phyloP scores from a whole-genome alignment of 2,797 vertebrate species.

The Falco naumanni region DNA sequence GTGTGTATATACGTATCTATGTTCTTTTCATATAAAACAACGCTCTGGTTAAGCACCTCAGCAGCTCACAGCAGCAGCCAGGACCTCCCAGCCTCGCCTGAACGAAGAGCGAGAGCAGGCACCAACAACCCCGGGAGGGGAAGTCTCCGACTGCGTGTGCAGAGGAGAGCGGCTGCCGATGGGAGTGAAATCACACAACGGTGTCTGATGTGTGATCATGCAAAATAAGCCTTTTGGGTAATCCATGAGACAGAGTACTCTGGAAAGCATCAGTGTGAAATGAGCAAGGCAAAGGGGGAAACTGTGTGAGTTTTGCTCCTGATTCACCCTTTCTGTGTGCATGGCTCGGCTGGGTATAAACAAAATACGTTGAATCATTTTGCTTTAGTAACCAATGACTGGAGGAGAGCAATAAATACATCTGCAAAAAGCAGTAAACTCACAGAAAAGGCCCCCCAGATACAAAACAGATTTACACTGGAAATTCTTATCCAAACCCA shows the following conservation, averaged over 20 bases:
- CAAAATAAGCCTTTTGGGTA: background rate
- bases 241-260: background rate
- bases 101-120: background rate
- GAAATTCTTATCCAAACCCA: background rate
- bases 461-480: background rate
- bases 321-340: background rate
- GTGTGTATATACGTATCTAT: background rate
- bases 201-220: background rate
- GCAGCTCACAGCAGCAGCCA: background rate
- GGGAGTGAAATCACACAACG: background rate
- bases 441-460: background rate
- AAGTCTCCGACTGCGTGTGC: background rate
- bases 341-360: background rate
- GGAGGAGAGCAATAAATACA: background rate
- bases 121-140: background rate
- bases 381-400: background rate
- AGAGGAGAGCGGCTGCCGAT: background rate
- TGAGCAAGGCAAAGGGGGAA: background rate
- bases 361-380: background rate
- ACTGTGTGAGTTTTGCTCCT: background rate
- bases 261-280: background rate
- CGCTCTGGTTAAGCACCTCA: background rate
- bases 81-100: background rate
- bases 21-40: background rate
- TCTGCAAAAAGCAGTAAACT: background rate